These are phyloP conservation scores for Melanotaenia nigrans DNA, from an alignment of 2,797 vertebrate species.

Conservation along the genomic window DNA sequence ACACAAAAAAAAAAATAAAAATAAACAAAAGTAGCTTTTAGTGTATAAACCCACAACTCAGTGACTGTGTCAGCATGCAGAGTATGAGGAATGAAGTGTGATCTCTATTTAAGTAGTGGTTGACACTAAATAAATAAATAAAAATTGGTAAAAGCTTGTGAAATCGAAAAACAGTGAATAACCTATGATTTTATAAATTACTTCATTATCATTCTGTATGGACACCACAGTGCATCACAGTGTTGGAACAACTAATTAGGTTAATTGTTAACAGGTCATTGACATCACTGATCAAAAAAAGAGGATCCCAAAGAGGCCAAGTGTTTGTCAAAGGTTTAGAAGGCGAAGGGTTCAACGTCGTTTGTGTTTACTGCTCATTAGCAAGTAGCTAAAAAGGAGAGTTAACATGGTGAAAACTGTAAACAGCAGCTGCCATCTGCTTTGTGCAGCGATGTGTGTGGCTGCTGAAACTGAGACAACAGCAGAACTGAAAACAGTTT, in stretches of 20 bases:
- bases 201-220: too few species aligned
- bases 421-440: slow-evolving; percentile 55
- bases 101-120: too few species aligned
- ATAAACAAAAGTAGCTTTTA: too few species aligned
- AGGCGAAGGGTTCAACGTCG: neutral
- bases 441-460: slow-evolving; percentile 34
- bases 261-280: neutral
- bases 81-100: too few species aligned
- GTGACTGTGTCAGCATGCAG: too few species aligned
- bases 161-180: too few species aligned
- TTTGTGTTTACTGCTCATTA: slow-evolving; percentile 6
- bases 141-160: too few species aligned
- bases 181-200: too few species aligned
- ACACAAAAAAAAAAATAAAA: too few species aligned
- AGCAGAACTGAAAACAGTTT: slow-evolving; percentile 51
- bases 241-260: neutral
- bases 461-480: slow-evolving; percentile 67
- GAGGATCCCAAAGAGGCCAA: neutral
- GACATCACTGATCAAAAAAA: neutral
- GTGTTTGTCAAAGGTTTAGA: slow-evolving; percentile 5
- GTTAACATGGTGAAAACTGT: slow-evolving; percentile 31
- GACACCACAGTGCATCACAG: too few species aligned
- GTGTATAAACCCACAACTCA: too few species aligned
- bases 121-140: too few species aligned
- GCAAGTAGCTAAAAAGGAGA: slow-evolving; percentile 9